Percentiles rank a stretch among this genome's conserved stretches.
These are phyloP conservation scores for Heptranchias perlo DNA, from an alignment of 2,113 vertebrate genomes.

Conservation along the genomic window DNA sequence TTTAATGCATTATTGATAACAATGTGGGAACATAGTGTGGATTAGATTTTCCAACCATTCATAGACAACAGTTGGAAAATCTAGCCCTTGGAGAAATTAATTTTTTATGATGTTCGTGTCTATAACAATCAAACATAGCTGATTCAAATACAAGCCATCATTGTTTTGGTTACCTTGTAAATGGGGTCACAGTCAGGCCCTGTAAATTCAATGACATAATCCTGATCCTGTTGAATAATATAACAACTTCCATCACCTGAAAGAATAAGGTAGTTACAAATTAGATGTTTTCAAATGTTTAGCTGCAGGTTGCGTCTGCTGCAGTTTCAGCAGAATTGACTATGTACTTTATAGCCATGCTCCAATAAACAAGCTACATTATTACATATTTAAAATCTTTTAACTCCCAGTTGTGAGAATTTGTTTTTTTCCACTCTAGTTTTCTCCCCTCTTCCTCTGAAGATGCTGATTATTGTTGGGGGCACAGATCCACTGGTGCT, in stretches of 20 bases:
- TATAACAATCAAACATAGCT: neutral
- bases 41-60: neutral
- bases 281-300: neutral
- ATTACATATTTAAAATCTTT: neutral
- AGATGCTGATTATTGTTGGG: neutral
- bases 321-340: neutral
- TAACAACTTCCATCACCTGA: slow-evolving; percentile 67
- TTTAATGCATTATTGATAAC: neutral
- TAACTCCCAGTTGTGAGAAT: neutral
- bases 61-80: neutral
- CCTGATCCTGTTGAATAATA: slow-evolving; percentile 62
- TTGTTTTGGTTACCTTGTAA: slow-evolving; percentile 55
- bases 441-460: neutral
- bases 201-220: slow-evolving; percentile 59
- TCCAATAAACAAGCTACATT: neutral
- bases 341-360: neutral
- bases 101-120: neutral
- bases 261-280: neutral
- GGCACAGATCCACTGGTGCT: neutral
- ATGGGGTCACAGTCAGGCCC: slow-evolving; percentile 63
- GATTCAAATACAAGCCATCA: neutral
- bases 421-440: neutral
- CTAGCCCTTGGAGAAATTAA: neutral
- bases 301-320: neutral
- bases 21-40: neutral